Evolutionary conservation across 2,888 invertebrate species (phyloP).

Genomic region (Psylliodes chrysocephalus): DNA sequence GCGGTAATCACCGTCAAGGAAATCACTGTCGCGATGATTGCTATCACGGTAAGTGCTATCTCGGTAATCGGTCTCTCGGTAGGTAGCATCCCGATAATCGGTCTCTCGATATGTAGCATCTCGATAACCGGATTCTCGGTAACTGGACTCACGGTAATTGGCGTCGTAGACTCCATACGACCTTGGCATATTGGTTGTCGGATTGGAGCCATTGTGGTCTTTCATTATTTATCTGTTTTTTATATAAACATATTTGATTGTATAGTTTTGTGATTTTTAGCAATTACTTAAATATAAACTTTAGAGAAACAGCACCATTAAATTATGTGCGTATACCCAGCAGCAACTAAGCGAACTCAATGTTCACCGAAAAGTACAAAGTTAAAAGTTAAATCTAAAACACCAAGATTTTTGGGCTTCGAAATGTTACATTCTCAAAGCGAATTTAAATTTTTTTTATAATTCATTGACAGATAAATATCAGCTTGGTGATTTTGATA

Average conservation of each 20-base stretch:
- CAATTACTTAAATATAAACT: background rate
- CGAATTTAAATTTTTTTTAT: no score
- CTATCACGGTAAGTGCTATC: conserved; percentile 47
- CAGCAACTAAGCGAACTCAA: no score
- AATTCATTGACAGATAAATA: no score
- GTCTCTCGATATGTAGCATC: conserved; percentile 47
- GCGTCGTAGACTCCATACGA: conserved; percentile 64
- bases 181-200: conserved; percentile 60
- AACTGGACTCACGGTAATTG: conserved; percentile 42
- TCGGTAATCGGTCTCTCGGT: background rate
- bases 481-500: no score
- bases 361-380: no score
- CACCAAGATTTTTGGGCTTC: no score
- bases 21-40: conserved; percentile 39
- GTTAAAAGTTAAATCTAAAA: no score
- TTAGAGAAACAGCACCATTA: no score
- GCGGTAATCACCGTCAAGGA: conserved; percentile 48
- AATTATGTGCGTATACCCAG: no score
- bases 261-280: no score
- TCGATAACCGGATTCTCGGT: conserved; percentile 39
- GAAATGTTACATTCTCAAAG: no score
- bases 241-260: no score
- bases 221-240: conserved; percentile 41
- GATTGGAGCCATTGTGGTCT: conserved; percentile 55
- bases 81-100: conserved; percentile 39